Evolutionary conservation across 2,888 invertebrate species (phyloP).

Genomic region (Lithophane leautieri): DNA sequence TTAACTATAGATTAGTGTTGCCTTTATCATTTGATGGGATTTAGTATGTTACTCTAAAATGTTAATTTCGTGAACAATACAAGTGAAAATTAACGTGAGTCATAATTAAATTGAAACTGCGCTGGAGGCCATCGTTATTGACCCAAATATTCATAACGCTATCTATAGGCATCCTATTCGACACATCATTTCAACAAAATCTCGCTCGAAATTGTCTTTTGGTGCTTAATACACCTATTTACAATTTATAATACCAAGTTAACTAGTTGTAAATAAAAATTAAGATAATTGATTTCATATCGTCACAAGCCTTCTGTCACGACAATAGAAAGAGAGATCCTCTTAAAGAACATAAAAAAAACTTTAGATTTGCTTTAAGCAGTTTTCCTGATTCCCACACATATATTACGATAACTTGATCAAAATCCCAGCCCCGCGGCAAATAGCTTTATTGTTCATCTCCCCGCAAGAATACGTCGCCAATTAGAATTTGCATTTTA

Average conservation of each 20-base stretch:
- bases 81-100: constrained; percentile 62
- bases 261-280: background rate
- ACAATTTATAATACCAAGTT: background rate
- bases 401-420: constrained; percentile 26
- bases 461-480: constrained; percentile 43
- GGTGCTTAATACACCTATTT: background rate
- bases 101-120: constrained; percentile 68
- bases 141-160: constrained; percentile 76
- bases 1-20: background rate
- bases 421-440: constrained; percentile 18
- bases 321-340: background rate
- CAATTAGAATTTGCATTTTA: constrained; percentile 76
- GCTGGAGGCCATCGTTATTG: constrained; percentile 81
- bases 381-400: background rate
- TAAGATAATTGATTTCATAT: background rate
- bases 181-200: constrained; percentile 58
- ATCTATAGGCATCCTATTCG: constrained; percentile 71
- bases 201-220: constrained; percentile 26
- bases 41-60: constrained; percentile 2
- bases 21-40: constrained; percentile 3
- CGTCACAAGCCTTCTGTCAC: background rate
- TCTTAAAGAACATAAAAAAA: background rate
- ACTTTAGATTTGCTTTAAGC: background rate
- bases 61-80: constrained; percentile 53
- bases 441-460: constrained; percentile 48